phyloP scores from a whole-genome alignment of 1,140 invertebrate species.

The Tyrophagus putrescentiae region DNA sequence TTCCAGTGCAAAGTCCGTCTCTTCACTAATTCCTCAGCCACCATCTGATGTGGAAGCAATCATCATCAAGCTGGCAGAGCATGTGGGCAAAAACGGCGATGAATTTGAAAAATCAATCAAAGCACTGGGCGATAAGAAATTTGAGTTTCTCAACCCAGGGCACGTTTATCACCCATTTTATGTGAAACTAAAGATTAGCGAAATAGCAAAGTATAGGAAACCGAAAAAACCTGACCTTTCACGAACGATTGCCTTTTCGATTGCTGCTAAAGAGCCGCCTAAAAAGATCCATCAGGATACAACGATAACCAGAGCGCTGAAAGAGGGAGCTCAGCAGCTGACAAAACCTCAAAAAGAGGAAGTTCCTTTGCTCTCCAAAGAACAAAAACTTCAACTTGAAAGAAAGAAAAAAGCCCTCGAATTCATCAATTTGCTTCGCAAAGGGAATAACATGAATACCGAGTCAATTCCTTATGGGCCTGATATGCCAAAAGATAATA shows the following conservation, averaged over 20 bases:
- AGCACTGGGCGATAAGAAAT: conserved; percentile 41
- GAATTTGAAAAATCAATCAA: conserved; percentile 54
- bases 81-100: conserved; percentile 80
- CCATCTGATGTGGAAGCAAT: conserved; percentile 65
- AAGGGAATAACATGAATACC: neutral
- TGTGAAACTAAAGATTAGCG: conserved; percentile 18
- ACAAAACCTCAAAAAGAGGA: conserved; percentile 10
- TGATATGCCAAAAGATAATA: neutral
- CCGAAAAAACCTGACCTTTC: neutral
- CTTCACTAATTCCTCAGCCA: conserved; percentile 37
- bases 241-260: conserved; percentile 7
- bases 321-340: conserved; percentile 13
- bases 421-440: conserved; percentile 35
- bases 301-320: conserved; percentile 2
- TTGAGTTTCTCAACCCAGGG: conserved; percentile 55
- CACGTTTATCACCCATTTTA: conserved; percentile 64
- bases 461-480: conserved; percentile 1
- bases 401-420: conserved; percentile 44
- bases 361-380: conserved; percentile 30
- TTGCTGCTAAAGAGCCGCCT: conserved; percentile 13
- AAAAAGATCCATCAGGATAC: conserved; percentile 29
- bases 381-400: conserved; percentile 53
- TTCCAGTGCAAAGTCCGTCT: neutral
- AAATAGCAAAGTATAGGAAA: neutral
- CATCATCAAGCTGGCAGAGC: conserved; percentile 87